Evolutionary conservation across 2,797 vertebrate genomes (phyloP).

Genomic region (Helicolenus hilgendorfi): DNA sequence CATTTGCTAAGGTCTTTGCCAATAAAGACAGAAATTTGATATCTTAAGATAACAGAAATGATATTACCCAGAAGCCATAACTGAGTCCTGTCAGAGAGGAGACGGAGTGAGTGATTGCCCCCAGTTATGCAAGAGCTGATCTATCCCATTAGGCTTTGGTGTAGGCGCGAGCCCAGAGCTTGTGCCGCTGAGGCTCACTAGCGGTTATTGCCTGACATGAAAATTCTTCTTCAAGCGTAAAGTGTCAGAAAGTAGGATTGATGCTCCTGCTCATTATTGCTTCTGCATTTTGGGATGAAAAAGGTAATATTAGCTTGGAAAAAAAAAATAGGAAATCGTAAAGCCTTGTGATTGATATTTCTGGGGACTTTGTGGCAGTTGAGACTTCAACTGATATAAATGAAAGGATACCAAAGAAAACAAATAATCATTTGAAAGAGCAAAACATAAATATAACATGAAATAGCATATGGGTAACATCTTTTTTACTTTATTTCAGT

Average conservation of each 20-base stretch:
- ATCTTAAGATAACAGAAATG: conserved; percentile 91
- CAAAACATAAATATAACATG: neutral
- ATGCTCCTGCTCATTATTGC: conserved; percentile 87
- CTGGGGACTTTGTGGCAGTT: conserved; percentile 54
- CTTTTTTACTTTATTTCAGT: conserved; percentile 4
- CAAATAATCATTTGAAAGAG: conserved; percentile 20
- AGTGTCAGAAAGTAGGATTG: conserved; percentile 90
- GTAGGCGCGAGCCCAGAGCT: conserved; percentile 80
- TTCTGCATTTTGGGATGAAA: conserved; percentile 86
- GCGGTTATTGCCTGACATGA: conserved; percentile 87
- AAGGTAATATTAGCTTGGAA: conserved; percentile 77
- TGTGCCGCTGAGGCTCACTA: conserved; percentile 75
- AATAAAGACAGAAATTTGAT: conserved; percentile 92
- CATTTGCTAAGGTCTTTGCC: conserved; percentile 84
- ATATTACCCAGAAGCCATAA: conserved; percentile 91
- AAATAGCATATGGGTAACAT: neutral
- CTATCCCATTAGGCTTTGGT: conserved; percentile 89
- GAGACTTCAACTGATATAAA: conserved; percentile 48
- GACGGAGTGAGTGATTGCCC: conserved; percentile 90
- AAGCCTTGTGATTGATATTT: conserved; percentile 69
- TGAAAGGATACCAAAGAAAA: conserved; percentile 39
- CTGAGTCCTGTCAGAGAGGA: conserved; percentile 90
- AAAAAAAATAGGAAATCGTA: conserved; percentile 65
- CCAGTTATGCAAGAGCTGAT: conserved; percentile 89
- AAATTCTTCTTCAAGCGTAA: conserved; percentile 85